A percentile compares a stretch with the other conserved stretches of the same genome.
Conservation (phyloP, 2,797 vertebrate genomes). For the Sebastes minor region DNA sequence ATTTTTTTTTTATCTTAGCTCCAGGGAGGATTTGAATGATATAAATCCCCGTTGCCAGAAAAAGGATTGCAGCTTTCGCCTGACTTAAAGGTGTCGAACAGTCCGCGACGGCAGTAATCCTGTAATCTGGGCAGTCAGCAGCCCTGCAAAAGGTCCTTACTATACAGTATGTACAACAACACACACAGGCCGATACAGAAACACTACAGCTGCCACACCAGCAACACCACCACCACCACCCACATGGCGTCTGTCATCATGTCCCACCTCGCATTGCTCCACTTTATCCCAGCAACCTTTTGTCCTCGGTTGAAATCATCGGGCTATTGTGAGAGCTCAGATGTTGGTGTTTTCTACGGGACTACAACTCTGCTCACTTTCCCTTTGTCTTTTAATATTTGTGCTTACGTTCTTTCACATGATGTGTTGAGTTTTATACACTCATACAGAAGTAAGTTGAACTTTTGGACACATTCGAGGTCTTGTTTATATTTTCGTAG, state of each 20-base stretch:
- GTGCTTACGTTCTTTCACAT: not conserved
- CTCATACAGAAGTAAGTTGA: not conserved
- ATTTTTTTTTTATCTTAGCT: slow-evolving; percentile 39
- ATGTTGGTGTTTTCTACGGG: not conserved
- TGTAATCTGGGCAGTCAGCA: slow-evolving; percentile 68
- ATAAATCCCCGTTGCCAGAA: slow-evolving; percentile 57
- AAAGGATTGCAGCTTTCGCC: slow-evolving; percentile 51
- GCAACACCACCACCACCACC: slow-evolving; percentile 48
- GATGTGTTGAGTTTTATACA: too few relatives aligned
- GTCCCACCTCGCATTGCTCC: slow-evolving; percentile 42
- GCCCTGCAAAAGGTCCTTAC: slow-evolving; percentile 39
- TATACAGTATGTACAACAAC: slow-evolving; percentile 6
- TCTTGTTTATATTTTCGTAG: not conserved
- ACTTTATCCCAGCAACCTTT: slow-evolving; percentile 29
- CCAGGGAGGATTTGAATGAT: slow-evolving; percentile 57
- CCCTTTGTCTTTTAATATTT: not conserved
- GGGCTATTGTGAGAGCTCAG: not conserved
- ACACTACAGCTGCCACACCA: slow-evolving; percentile 37
- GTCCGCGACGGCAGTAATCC: slow-evolving; percentile 57
- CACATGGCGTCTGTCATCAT: slow-evolving; percentile 46
- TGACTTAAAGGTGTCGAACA: slow-evolving; percentile 65
- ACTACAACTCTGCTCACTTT: not conserved
- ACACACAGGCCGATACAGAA: not conserved
- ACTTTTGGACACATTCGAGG: not conserved
- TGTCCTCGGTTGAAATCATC: slow-evolving; percentile 25